A percentile compares a stretch with the other conserved stretches of the same genome.
phyloP scores from a whole-genome alignment of 2,113 vertebrate species.

The Ailurus styani region DNA sequence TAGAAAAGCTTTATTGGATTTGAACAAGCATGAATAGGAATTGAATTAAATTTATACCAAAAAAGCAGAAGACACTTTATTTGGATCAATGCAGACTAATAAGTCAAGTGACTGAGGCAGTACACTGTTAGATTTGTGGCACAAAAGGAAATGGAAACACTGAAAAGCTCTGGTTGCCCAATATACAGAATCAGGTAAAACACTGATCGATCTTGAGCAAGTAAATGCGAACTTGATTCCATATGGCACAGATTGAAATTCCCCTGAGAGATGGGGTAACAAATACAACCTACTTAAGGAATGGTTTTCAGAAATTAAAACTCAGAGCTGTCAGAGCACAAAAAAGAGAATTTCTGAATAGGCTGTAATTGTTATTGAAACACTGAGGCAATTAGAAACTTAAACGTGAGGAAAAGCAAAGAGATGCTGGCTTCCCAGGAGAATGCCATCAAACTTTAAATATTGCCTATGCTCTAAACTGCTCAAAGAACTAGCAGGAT shows the following conservation, averaged over 20 bases:
- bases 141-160: background rate
- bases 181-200: background rate
- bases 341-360: constrained; percentile 38
- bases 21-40: background rate
- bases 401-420: constrained; percentile 6
- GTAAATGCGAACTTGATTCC: background rate
- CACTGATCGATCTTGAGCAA: background rate
- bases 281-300: background rate
- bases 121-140: background rate
- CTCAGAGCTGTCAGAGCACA: background rate
- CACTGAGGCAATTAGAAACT: constrained; percentile 49
- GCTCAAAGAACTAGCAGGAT: background rate
- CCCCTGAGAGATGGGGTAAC: background rate
- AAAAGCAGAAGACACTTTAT: background rate
- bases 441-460: constrained; percentile 28
- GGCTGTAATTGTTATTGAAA: constrained; percentile 32
- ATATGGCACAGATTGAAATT: background rate
- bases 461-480: background rate
- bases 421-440: background rate
- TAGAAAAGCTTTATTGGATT: constrained; percentile 13
- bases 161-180: background rate
- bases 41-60: background rate
- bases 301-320: constrained; percentile 35
- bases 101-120: background rate
- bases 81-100: background rate